Evolutionary conservation across 2,797 vertebrate genomes (phyloP), one percentile per base, ranked within the genome.

Genomic region (Syndactyla subalaris): DNA sequence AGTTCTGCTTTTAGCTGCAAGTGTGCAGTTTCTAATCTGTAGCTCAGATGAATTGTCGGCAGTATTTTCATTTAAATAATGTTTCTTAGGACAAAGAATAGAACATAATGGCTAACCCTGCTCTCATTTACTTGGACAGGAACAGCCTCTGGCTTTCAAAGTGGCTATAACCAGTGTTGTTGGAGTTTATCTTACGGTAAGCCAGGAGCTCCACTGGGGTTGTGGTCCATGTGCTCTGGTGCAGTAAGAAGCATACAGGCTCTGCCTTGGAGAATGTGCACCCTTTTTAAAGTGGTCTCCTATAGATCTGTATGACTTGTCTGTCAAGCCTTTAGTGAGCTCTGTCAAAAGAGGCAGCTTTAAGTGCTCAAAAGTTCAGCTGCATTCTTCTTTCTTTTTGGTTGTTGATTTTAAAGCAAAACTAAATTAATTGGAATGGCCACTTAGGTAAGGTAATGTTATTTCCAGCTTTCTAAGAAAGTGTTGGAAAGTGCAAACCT

Each of bases 381-480:
- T 62, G 51, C 23, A 7, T 81, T 81, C 32, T 45, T 79, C 54
- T 61, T 88, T 88, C 6, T 38, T 45, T 81, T 74, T 72, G 14
- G 17, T 57, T 16, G 29, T 38, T 73, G 32, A 51, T 80, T 88
- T 91, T 41, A 83, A 93, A 88, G 23, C 54, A 85, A 74, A 92
- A 73, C 16, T 34, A 55, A 84, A 88, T 80, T 79, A 91, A 93
- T 89, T 85, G 51, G 89, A 93, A 79, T 68, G 41, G 58, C 39
- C 61, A 65, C 38, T 88, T 86, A 66, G 61, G 87, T 68, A 92
- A 94, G 41, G 36, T 92, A 71, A 88, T 81, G 32, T 59, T 85
- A 75, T 95, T 95, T 93, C 68, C 84, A 94, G 84, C 85, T 95
- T 96, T 95, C 95, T 92, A 86, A 95, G 95, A 94, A 92, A 87